Conservation (phyloP, 1,140 invertebrate species). For the Cryptotermes secundus region DNA sequence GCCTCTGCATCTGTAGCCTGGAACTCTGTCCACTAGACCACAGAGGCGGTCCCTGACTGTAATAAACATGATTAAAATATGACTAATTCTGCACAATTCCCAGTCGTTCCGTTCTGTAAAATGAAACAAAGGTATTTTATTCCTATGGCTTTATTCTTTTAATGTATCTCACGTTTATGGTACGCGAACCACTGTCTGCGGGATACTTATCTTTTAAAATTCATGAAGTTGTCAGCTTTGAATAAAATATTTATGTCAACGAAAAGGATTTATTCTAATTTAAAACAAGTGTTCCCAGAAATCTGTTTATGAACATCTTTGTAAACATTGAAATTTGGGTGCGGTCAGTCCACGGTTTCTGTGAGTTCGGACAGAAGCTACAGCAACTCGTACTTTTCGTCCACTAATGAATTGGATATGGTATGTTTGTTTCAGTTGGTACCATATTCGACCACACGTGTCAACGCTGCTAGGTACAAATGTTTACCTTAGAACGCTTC, state of each 20-base stretch:
- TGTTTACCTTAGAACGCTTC: background rate
- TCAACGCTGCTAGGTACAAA: background rate
- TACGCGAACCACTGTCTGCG: background rate
- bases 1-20: too few species aligned
- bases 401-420: conserved; percentile 7
- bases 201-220: background rate
- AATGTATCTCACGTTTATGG: background rate
- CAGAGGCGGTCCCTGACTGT: too few species aligned
- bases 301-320: background rate
- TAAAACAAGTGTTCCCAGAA: conserved; percentile 13
- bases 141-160: background rate
- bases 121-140: too few species aligned
- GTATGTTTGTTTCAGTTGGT: conserved; percentile 13
- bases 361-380: background rate
- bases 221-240: background rate
- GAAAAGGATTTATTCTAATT: background rate
- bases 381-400: background rate
- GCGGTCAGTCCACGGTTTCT: background rate
- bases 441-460: background rate
- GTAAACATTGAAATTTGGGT: conserved; percentile 2
- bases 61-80: too few species aligned
- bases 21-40: too few species aligned
- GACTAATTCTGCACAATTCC: too few species aligned
- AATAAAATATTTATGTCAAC: conserved; percentile 3
- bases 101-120: too few species aligned